Evolutionary conservation across 2,888 invertebrate genomes (phyloP).

Genomic region (Drosophila rellima): DNA sequence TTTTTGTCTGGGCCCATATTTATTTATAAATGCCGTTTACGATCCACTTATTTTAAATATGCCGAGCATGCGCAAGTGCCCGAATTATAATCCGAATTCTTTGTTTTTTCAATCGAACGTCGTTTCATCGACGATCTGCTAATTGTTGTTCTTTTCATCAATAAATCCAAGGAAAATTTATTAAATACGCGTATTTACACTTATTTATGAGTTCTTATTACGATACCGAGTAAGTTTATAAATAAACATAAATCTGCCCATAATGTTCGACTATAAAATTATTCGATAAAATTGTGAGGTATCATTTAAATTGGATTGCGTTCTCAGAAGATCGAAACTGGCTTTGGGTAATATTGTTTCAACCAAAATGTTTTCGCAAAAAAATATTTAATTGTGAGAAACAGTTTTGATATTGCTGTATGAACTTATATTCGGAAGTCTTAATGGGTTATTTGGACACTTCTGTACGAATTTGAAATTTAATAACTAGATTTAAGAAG

Average conservation of each 20-base stretch:
- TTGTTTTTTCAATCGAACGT: conserved; percentile 23
- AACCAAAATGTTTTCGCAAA: background rate
- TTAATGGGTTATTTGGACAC: background rate
- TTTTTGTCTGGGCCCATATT: conserved; percentile 28
- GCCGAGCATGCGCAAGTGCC: conserved; percentile 38
- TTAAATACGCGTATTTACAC: conserved; percentile 35
- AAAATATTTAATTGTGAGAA: background rate
- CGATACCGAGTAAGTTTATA: conserved; percentile 83
- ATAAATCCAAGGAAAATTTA: conserved; percentile 18
- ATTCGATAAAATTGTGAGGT: background rate
- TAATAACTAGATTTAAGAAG: background rate
- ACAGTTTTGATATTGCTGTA: background rate
- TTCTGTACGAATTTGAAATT: background rate
- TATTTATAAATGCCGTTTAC: conserved; percentile 44
- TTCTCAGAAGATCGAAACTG: background rate
- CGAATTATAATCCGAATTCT: conserved; percentile 28
- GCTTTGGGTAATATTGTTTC: background rate
- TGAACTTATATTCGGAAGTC: too few relatives aligned
- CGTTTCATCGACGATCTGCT: conserved; percentile 19
- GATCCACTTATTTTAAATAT: conserved; percentile 51
- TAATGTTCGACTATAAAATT: background rate
- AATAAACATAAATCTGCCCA: conserved; percentile 38
- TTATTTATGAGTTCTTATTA: conserved; percentile 83
- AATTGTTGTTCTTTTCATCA: conserved; percentile 33
- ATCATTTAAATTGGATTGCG: background rate